Conservation (phyloP, 2,797 vertebrate species). For the Aselliscus stoliczkanus region DNA sequence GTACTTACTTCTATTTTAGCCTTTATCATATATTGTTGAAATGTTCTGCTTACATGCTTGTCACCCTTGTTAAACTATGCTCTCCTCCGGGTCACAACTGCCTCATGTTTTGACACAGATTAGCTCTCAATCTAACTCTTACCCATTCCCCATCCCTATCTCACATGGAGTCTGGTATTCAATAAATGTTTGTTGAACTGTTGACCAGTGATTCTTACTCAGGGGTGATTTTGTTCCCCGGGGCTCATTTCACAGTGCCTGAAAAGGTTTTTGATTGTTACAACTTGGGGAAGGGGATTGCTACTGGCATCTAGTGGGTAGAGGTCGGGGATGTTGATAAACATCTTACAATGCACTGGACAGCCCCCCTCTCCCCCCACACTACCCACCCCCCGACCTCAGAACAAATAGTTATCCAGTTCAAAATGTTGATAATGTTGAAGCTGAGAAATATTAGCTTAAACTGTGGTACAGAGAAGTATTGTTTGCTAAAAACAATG, state of each 20-base stretch:
- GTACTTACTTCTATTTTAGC: background rate
- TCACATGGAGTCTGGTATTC: background rate
- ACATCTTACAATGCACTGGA: background rate
- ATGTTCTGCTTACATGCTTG: background rate
- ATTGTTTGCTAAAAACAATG: background rate
- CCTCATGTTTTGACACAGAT: background rate
- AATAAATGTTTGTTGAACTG: background rate
- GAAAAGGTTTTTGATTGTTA: background rate
- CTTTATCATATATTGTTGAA: background rate
- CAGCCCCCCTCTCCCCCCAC: background rate
- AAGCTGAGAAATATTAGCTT: background rate
- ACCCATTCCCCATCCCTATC: background rate
- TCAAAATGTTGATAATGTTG: background rate
- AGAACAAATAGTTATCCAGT: background rate
- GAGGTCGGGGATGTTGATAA: background rate
- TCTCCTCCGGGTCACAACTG: background rate
- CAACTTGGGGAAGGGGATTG: background rate
- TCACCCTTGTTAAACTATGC: background rate
- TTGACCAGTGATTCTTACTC: background rate
- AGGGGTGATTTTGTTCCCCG: background rate
- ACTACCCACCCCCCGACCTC: fast-evolving
- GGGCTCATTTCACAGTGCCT: background rate
- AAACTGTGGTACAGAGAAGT: background rate
- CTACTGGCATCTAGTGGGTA: background rate
- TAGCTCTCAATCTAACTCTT: background rate